A percentile compares a stretch with the other conserved stretches of the same genome.
Evolutionary conservation across 2,113 vertebrate genomes (phyloP).

Genomic region (Atrichornis clamosus): DNA sequence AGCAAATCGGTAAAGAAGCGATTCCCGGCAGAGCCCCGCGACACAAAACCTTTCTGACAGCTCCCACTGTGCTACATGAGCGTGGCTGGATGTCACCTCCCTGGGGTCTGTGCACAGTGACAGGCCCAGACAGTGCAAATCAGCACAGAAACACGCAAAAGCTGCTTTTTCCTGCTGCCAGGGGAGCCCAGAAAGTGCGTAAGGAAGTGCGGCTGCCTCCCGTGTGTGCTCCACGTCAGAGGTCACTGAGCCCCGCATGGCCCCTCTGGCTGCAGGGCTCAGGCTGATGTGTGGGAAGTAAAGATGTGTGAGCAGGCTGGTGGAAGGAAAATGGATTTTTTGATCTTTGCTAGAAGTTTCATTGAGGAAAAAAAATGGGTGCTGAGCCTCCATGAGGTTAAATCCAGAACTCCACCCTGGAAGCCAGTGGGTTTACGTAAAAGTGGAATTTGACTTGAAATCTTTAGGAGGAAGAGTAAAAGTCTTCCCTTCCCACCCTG

Average conservation of each 20-base stretch:
- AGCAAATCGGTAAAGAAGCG: accelerated
- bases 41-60: not conserved
- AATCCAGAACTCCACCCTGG: not conserved
- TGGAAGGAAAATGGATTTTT: not conserved
- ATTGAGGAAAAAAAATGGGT: not conserved
- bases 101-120: accelerated
- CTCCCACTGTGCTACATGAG: not conserved
- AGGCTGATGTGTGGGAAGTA: not conserved
- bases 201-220: not conserved
- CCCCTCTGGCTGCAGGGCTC: not conserved
- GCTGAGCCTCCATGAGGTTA: not conserved
- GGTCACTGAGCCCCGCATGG: no score
- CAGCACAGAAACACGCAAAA: not conserved
- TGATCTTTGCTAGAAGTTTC: not conserved
- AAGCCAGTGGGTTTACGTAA: not conserved
- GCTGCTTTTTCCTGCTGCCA: not conserved
- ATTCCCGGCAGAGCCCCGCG: not conserved
- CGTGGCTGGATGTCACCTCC: not conserved
- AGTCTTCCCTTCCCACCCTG: accelerated
- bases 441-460: not conserved
- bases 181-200: not conserved
- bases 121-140: not conserved
- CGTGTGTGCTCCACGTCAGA: not conserved
- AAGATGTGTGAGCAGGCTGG: not conserved
- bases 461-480: not conserved